phyloP scores from a whole-genome alignment of 2,113 vertebrate genomes.

The Triplophysa dalaica region DNA sequence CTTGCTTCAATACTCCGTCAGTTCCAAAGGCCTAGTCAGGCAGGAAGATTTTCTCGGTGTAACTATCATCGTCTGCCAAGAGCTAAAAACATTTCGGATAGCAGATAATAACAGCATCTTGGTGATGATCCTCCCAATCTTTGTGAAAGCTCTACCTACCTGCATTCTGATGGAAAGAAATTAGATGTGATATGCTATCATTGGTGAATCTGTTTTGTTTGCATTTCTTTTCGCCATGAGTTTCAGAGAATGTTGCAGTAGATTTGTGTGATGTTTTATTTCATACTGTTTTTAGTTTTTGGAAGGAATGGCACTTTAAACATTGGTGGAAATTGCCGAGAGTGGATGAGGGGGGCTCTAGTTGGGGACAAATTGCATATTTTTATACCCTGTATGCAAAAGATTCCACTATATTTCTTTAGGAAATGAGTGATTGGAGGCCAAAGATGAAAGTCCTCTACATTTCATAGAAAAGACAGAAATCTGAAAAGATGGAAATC shows the following conservation, averaged over 20 bases:
- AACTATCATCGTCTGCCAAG: constrained; percentile 55
- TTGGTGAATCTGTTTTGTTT: constrained; percentile 48
- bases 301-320: neutral
- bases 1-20: constrained; percentile 32
- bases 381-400: too few species aligned
- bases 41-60: constrained; percentile 55
- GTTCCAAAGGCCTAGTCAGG: constrained; percentile 44
- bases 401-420: too few species aligned
- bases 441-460: too few species aligned
- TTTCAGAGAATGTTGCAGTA: constrained; percentile 36
- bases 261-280: neutral
- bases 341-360: too few species aligned
- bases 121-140: constrained; percentile 52
- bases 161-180: constrained; percentile 54
- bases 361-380: too few species aligned
- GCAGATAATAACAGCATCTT: constrained; percentile 35
- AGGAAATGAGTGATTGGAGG: too few species aligned
- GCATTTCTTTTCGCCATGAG: constrained; percentile 35
- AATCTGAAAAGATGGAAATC: too few species aligned
- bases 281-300: neutral
- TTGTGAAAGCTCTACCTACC: constrained; percentile 56
- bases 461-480: too few species aligned
- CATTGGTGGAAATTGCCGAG: too few species aligned
- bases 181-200: constrained; percentile 50
- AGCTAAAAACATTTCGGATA: constrained; percentile 4